Conservation (phyloP, 2,113 vertebrate species). For the Dermatemys mawii region DNA sequence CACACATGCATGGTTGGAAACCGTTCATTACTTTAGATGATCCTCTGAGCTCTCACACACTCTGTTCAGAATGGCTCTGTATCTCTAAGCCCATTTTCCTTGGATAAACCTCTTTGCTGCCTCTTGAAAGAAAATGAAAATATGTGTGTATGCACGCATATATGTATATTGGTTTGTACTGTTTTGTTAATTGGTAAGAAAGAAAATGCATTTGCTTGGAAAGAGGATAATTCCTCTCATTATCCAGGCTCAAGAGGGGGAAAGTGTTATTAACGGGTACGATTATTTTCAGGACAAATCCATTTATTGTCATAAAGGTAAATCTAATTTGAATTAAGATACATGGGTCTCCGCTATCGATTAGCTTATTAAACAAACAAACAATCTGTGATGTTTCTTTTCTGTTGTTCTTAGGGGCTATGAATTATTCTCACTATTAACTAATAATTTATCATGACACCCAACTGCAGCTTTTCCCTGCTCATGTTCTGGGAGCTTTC, state of each 20-base stretch:
- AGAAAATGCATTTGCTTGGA: neutral
- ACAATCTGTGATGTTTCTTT: slow-evolving; percentile 39
- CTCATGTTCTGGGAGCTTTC: neutral
- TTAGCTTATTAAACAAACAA: slow-evolving; percentile 20
- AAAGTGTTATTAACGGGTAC: neutral
- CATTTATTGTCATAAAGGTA: slow-evolving; percentile 37
- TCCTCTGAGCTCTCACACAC: neutral
- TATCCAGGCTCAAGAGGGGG: neutral
- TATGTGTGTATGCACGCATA: neutral
- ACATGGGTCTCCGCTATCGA: neutral
- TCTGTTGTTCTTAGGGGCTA: slow-evolving; percentile 15
- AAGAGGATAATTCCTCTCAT: neutral
- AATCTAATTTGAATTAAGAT: slow-evolving; percentile 35
- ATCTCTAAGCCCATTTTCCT: neutral
- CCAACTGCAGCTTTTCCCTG: neutral
- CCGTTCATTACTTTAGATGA: neutral
- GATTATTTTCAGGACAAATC: slow-evolving; percentile 48
- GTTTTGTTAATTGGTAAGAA: neutral
- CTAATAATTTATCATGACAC: slow-evolving; percentile 37
- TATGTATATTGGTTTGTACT: neutral
- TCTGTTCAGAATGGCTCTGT: neutral
- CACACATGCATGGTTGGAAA: neutral
- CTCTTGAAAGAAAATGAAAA: neutral
- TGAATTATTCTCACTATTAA: slow-evolving; percentile 50
- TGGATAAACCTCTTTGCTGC: slow-evolving; percentile 14